Conservation (phyloP, 2,888 invertebrate genomes). For the Scaeva pyrastri region DNA sequence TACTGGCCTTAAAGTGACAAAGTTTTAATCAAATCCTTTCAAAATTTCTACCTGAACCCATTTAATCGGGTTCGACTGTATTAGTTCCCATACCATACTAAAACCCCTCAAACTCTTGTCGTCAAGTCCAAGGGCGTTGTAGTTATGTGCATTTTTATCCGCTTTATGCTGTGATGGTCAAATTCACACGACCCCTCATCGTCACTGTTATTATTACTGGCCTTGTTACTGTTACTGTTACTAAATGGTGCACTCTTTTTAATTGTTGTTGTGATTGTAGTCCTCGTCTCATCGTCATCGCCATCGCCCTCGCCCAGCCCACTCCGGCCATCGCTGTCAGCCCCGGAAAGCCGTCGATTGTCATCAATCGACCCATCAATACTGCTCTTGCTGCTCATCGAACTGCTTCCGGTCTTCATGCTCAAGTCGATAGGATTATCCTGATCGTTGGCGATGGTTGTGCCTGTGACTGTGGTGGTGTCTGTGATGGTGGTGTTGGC, state of each 20-base stretch:
- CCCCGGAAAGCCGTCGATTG: constrained; percentile 75
- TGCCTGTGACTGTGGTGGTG: constrained; percentile 82
- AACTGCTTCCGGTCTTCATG: constrained; percentile 87
- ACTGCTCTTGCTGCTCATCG: constrained; percentile 79
- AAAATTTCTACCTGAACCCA: too few species aligned
- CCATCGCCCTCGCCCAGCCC: constrained; percentile 59
- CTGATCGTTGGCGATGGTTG: constrained; percentile 83
- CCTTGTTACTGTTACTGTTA: constrained; percentile 48
- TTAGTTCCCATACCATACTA: background rate
- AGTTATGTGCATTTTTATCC: constrained; percentile 84
- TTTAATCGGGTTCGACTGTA: background rate
- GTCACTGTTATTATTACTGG: constrained; percentile 81
- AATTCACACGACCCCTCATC: constrained; percentile 85
- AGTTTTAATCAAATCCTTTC: too few species aligned
- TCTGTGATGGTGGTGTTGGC: constrained; percentile 81
- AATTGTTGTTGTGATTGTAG: constrained; percentile 77
- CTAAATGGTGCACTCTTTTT: constrained; percentile 73
- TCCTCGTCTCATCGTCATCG: constrained; percentile 77
- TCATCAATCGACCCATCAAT: constrained; percentile 77
- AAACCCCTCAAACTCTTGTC: constrained; percentile 86
- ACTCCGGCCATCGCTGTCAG: constrained; percentile 77
- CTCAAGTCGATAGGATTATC: constrained; percentile 93
- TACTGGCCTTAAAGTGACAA: background rate
- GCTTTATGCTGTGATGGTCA: constrained; percentile 84
- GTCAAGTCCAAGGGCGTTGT: constrained; percentile 85